Conservation (phyloP, 1,140 invertebrate genomes). For the Cherax destructor region DNA sequence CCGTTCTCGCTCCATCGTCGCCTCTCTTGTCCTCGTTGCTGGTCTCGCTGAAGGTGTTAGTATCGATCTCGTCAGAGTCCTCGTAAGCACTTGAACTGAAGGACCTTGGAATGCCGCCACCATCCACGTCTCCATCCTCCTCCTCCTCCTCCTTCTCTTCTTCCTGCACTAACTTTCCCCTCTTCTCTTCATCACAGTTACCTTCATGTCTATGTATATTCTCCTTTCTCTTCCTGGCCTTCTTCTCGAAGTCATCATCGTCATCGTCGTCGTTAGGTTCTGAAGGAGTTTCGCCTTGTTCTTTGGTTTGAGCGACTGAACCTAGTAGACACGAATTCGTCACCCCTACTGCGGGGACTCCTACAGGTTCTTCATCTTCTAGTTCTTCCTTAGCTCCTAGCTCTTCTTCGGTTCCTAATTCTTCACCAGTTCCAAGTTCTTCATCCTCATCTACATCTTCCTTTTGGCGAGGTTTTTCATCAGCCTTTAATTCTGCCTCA, state of each 20-base stretch:
- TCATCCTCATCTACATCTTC: conserved; percentile 14
- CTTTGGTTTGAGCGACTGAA: not conserved
- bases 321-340: not conserved
- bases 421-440: not conserved
- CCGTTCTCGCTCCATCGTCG: not conserved
- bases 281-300: not conserved
- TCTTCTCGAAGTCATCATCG: not conserved
- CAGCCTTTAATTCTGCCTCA: not conserved
- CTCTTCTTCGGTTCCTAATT: not conserved
- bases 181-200: not conserved
- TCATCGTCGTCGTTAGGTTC: not conserved
- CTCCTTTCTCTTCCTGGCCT: conserved; percentile 2
- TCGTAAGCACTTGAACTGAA: conserved; percentile 26
- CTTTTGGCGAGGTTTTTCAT: not conserved
- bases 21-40: not conserved
- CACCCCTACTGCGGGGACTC: not conserved
- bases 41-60: conserved; percentile 17
- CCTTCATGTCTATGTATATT: conserved; percentile 1
- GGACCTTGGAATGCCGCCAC: conserved; percentile 1
- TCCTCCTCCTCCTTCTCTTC: conserved; percentile 2
- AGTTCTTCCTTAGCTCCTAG: not conserved
- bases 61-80: conserved; percentile 30
- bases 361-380: conserved; percentile 2
- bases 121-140: not conserved
- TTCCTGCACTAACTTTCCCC: not conserved